Evolutionary conservation across 2,113 vertebrate species (phyloP).

Genomic region (Halichoeres trimaculatus): DNA sequence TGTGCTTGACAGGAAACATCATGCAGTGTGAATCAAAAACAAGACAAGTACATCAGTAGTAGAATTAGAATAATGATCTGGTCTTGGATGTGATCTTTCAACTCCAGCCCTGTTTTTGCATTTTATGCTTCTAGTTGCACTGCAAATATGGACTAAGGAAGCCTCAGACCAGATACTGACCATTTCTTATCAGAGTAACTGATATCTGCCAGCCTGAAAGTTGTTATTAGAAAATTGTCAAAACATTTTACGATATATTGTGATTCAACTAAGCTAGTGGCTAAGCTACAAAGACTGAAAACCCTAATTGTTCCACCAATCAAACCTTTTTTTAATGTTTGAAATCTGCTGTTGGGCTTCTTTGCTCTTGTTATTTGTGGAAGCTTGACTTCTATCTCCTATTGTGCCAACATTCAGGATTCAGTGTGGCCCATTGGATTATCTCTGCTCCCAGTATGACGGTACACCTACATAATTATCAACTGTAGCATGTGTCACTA

Average conservation of each 20-base stretch:
- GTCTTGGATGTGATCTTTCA: no score
- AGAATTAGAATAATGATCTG: no score
- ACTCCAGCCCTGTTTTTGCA: no score
- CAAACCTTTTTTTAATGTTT: no score
- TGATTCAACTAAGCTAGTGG: neutral
- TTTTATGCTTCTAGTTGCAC: no score
- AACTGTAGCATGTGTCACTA: slow-evolving; percentile 20
- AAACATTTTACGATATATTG: neutral
- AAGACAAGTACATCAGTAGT: no score
- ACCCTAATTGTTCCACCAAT: no score
- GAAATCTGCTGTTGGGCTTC: no score
- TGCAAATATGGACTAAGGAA: no score
- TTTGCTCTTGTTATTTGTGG: neutral
- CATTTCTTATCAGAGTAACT: neutral
- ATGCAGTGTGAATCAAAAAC: no score
- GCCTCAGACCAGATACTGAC: neutral
- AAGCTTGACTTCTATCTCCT: neutral
- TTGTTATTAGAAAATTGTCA: neutral
- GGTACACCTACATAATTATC: slow-evolving; percentile 11
- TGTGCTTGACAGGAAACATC: no score
- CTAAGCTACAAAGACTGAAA: no score
- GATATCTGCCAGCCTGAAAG: neutral
- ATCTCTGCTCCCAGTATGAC: neutral
- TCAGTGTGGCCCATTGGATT: slow-evolving; percentile 1
- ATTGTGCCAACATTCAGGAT: neutral